These are phyloP conservation scores for Xiphophorus couchianus DNA, from an alignment of 2,113 vertebrate species.

Conservation along the genomic window DNA sequence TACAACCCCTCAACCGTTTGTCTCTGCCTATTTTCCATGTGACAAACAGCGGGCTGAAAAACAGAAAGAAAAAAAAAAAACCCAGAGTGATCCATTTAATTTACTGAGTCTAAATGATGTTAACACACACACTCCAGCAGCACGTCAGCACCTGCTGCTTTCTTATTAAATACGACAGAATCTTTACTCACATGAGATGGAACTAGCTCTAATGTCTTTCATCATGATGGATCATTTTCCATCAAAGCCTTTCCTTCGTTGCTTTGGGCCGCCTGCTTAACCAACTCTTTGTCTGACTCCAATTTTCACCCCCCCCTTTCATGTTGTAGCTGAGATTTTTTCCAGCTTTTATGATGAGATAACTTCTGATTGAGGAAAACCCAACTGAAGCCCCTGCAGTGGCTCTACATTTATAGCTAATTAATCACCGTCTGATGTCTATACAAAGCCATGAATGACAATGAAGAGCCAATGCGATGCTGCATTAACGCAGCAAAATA, in stretches of 20 bases:
- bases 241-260: constrained; percentile 16
- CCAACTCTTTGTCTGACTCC: background rate
- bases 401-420: background rate
- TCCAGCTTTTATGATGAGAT: background rate
- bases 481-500: background rate
- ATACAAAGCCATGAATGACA: constrained; percentile 5
- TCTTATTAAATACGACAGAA: background rate
- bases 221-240: constrained; percentile 20
- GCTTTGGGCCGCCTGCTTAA: constrained; percentile 12
- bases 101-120: background rate
- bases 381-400: background rate
- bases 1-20: constrained; percentile 99
- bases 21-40: constrained; percentile 99
- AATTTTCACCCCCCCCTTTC: background rate
- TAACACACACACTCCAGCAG: constrained; percentile 2
- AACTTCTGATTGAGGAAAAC: background rate
- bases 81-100: background rate
- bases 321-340: background rate
- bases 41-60: constrained; percentile 98
- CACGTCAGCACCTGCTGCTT: background rate
- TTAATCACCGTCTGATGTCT: background rate
- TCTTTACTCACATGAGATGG: constrained; percentile 8
- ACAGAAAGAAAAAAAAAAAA: constrained; percentile 42
- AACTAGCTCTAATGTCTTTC: constrained; percentile 1
- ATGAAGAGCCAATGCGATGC: background rate